Percentiles rank a stretch among this genome's conserved stretches.
phyloP scores from a whole-genome alignment of 2,113 vertebrate species.

The Hydrolagus affinis region DNA sequence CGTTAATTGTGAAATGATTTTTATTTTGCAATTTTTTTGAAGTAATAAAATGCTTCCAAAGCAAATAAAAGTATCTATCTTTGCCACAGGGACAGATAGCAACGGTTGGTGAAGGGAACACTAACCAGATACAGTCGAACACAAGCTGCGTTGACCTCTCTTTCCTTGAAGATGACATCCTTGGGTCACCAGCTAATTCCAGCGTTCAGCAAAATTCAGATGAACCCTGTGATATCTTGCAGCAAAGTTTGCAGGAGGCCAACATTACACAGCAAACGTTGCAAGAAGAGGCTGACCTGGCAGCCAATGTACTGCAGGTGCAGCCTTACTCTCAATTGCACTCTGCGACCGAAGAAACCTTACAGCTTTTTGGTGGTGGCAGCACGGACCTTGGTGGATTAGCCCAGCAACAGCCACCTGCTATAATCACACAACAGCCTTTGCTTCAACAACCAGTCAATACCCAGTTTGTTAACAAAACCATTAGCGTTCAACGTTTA shows the following conservation, averaged over 20 bases:
- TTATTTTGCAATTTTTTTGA: no score
- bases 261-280: slow-evolving; percentile 67
- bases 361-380: neutral
- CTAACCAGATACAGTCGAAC: slow-evolving; percentile 51
- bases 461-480: slow-evolving; percentile 47
- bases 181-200: slow-evolving; percentile 52
- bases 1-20: no score
- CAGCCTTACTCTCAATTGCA: neutral
- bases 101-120: slow-evolving; percentile 43
- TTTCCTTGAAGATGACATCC: slow-evolving; percentile 63
- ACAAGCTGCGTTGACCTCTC: slow-evolving; percentile 63
- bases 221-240: slow-evolving; percentile 61
- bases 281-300: slow-evolving; percentile 56
- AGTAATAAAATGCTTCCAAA: no score
- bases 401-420: neutral
- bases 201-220: slow-evolving; percentile 43
- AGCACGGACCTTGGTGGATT: neutral
- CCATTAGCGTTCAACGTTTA: slow-evolving; percentile 36
- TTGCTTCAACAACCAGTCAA: slow-evolving; percentile 42
- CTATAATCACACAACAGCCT: neutral
- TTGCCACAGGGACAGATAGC: neutral
- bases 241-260: slow-evolving; percentile 64
- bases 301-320: neutral
- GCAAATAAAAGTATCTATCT: neutral
- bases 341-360: neutral